Evolutionary conservation across 1,140 invertebrate genomes (phyloP).

Genomic region (Centruroides sculpturatus): DNA sequence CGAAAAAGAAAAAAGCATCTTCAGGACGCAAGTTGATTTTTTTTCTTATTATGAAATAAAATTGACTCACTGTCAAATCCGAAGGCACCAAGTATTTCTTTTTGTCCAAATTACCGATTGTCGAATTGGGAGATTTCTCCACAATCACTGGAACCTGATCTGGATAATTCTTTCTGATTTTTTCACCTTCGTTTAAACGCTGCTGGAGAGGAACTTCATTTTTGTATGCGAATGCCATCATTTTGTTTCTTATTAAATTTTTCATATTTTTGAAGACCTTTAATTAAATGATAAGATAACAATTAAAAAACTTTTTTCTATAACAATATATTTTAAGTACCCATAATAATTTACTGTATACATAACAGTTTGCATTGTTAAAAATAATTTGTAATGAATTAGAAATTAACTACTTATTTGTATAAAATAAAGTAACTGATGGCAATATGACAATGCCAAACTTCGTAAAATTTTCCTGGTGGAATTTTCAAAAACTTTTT

Average conservation of each 20-base stretch:
- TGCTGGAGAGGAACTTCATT: slow-evolving; percentile 97
- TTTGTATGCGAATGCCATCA: slow-evolving; percentile 97
- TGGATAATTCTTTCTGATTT: slow-evolving; percentile 95
- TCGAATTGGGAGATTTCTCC: slow-evolving; percentile 94
- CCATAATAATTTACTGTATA: too few species aligned
- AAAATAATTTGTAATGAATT: too few species aligned
- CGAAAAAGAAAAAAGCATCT: slow-evolving; percentile 98
- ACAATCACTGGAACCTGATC: slow-evolving; percentile 95
- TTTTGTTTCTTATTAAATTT: not conserved
- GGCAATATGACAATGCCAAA: too few species aligned
- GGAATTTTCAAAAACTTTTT: too few species aligned
- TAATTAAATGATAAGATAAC: too few species aligned
- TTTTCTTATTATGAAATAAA: slow-evolving; percentile 96
- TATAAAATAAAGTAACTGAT: too few species aligned
- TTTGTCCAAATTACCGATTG: slow-evolving; percentile 94
- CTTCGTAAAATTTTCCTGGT: too few species aligned
- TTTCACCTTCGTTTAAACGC: slow-evolving; percentile 91
- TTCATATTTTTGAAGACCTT: too few species aligned
- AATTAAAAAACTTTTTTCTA: too few species aligned
- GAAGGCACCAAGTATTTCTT: slow-evolving; percentile 98
- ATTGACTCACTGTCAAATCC: slow-evolving; percentile 95
- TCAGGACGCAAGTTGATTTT: slow-evolving; percentile 88
- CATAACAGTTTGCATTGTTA: too few species aligned
- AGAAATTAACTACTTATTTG: too few species aligned
- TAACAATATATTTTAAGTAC: too few species aligned